Conservation (phyloP, 2,888 invertebrate species). For the Pachycephus smyrnensis region DNA sequence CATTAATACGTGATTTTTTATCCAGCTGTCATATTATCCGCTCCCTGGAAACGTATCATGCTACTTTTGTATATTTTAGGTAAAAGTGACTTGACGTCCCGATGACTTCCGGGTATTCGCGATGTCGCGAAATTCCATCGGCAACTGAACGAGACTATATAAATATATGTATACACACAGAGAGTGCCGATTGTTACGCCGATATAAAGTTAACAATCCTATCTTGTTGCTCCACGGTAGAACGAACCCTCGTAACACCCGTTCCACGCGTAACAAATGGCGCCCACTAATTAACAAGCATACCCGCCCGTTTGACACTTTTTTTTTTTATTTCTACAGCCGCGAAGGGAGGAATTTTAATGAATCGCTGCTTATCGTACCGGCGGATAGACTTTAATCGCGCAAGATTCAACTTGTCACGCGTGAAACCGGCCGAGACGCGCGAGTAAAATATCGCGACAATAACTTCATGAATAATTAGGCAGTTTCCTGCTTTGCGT, state of each 20-base stretch:
- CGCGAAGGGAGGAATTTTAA: not conserved
- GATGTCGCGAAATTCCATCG: not conserved
- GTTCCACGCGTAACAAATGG: not conserved
- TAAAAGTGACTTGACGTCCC: not conserved
- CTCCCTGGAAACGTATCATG: too few species aligned
- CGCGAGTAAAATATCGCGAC: not conserved
- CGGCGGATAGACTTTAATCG: not conserved
- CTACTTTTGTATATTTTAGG: not conserved
- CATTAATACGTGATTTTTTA: not conserved
- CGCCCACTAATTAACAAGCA: not conserved
- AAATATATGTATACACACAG: too few species aligned
- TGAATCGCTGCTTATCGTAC: conserved; percentile 2
- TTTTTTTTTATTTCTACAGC: too few species aligned
- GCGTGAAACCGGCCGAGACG: not conserved
- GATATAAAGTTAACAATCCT: not conserved
- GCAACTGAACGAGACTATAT: too few species aligned
- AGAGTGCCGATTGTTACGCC: too few species aligned
- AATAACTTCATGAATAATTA: not conserved
- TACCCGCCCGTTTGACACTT: too few species aligned
- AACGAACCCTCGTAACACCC: not conserved
- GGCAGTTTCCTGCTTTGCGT: too few species aligned
- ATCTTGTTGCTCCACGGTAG: not conserved
- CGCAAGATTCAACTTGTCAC: not conserved
- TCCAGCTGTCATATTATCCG: not conserved
- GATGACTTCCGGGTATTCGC: not conserved